Base-by-base conservation (phyloP, 2,888 invertebrate species). In the Graphium colonna region DNA sequence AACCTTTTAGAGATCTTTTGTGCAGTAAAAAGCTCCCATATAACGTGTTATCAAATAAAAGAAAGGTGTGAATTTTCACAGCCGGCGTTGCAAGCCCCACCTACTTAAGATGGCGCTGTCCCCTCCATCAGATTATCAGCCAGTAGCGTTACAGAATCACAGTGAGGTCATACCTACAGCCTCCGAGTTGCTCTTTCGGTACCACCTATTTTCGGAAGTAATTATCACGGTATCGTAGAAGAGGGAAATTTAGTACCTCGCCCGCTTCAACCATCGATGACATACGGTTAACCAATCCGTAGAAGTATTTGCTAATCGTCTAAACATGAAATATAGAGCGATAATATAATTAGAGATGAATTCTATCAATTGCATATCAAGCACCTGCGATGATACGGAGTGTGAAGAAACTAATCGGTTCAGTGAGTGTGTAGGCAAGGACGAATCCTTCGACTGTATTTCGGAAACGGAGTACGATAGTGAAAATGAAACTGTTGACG, bases 31-130 rank as follows among this genome's bases (percentile, higher is more conserved):
- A 82, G 81, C 79, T 75, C 84, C 83, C 83, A 85, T 80, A 85
- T 86, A 86, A 85, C 81, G 80, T 80, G 82, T 83, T 88, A 87
- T 82, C 89, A 87, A 88, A 88, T 87, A 87, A 85, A 87, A 86
- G 87, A 87, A 89, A 88, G 89, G 89, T 89, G 89, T 87, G 86
- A 89, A 88, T 83, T 83, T 86, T 89, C 88, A 79, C 89, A 88
- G 83, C 77, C 80, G 74, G 73, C 68, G 68, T 69, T 62, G 43
- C 68, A 71, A 60, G 83, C 89, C 70, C 83, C 89, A 75, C 88
- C 89, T 75, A 73, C 82, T 77, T 73, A 88, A 86, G 80, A 89
- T 88, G 88, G 89, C 86, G 85, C 71, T 68, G 76, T 77, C 84
- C 88, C 88, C 79, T 71, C 88, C 77, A 71, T 55, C 38, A 40